These are phyloP conservation scores for Amphilophus citrinellus DNA, from an alignment of 2,113 vertebrate genomes.

Conservation along the genomic window DNA sequence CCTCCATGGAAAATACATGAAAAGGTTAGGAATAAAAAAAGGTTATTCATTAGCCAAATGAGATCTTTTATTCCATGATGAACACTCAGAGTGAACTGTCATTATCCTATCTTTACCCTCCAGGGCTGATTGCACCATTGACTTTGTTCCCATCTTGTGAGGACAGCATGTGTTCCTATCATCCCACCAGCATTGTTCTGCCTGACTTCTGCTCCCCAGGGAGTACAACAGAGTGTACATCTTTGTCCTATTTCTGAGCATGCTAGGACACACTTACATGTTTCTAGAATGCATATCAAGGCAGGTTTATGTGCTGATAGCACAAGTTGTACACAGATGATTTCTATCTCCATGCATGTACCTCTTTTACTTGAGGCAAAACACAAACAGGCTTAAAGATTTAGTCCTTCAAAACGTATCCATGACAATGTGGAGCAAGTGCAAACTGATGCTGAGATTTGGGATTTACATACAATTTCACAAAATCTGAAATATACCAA, in stretches of 20 bases:
- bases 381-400: not conserved
- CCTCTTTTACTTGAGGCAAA: not conserved
- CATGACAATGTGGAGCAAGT: not conserved
- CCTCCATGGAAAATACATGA: not conserved
- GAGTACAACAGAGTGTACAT: slow-evolving; percentile 20
- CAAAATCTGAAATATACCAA: not conserved
- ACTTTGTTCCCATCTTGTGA: slow-evolving; percentile 45
- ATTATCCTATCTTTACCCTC: slow-evolving; percentile 37
- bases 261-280: slow-evolving; percentile 10
- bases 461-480: not conserved
- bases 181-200: slow-evolving; percentile 39
- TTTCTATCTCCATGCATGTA: slow-evolving; percentile 35
- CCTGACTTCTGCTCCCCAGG: slow-evolving; percentile 39
- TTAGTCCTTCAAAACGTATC: not conserved
- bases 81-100: not conserved
- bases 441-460: not conserved
- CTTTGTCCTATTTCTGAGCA: slow-evolving; percentile 1
- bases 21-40: not conserved
- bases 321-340: slow-evolving; percentile 15
- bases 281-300: not conserved
- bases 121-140: slow-evolving; percentile 43
- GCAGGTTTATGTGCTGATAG: not conserved
- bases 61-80: slow-evolving; percentile 21
- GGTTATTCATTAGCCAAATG: not conserved
- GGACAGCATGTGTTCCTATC: slow-evolving; percentile 51